Percentiles rank a stretch among this genome's conserved stretches.
These are phyloP conservation scores for Borostomias antarcticus DNA, from an alignment of 2,797 vertebrate genomes.

Conservation along the genomic window DNA sequence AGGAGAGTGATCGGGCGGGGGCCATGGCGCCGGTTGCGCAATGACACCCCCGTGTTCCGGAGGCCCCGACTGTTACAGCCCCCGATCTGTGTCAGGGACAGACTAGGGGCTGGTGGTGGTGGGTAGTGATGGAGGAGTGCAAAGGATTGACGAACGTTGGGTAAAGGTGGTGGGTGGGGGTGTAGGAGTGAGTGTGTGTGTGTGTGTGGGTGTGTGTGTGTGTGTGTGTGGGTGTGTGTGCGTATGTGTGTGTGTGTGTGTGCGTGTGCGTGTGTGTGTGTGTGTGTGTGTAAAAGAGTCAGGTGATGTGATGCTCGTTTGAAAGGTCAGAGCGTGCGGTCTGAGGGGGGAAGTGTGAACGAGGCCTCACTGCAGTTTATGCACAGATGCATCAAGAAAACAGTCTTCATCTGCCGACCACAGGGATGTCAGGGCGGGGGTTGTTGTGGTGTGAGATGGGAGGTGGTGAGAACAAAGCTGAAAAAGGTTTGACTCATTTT, in stretches of 20 bases:
- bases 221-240: neutral
- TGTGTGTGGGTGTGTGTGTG: too few species aligned
- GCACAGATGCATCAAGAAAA: conserved; percentile 30
- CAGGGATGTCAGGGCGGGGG: conserved; percentile 1
- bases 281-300: conserved; percentile 7
- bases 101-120: too few species aligned
- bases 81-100: too few species aligned
- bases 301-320: neutral
- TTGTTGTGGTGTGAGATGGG: conserved; percentile 5
- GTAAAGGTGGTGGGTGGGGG: too few species aligned
- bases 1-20: neutral
- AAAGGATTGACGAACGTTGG: too few species aligned
- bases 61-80: too few species aligned
- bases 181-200: too few species aligned
- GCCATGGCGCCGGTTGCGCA: neutral
- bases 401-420: conserved; percentile 36
- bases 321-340: conserved; percentile 51
- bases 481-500: conserved; percentile 3
- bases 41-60: neutral
- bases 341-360: conserved; percentile 25
- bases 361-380: conserved; percentile 38
- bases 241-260: neutral
- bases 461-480: conserved; percentile 47
- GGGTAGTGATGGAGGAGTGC: neutral
- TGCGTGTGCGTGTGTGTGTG: neutral